A percentile compares a stretch with the other conserved stretches of the same genome.
Evolutionary conservation across 1,140 invertebrate genomes (phyloP).

Genomic region (Sweltsa coloradensis): DNA sequence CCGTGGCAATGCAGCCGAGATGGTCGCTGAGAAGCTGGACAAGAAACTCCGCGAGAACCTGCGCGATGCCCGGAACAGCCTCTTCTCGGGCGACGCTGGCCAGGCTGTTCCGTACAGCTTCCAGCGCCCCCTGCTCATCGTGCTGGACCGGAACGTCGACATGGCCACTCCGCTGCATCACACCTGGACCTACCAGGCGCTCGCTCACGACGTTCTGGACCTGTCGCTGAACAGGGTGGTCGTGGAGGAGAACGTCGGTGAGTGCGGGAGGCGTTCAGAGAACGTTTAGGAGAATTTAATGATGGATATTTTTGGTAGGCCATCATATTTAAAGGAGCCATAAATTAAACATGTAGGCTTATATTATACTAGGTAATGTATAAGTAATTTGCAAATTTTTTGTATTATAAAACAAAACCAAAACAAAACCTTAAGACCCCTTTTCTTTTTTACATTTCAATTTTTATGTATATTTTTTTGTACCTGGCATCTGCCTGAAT

Average conservation of each 20-base stretch:
- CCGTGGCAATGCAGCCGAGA: constrained; percentile 93
- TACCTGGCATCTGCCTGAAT: too few relatives aligned
- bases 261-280: too few relatives aligned
- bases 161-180: constrained; percentile 97
- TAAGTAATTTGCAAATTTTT: too few relatives aligned
- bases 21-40: constrained; percentile 93
- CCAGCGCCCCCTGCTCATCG: constrained; percentile 81
- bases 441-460: too few relatives aligned
- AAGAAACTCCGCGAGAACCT: constrained; percentile 96
- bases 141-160: constrained; percentile 92
- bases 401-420: too few relatives aligned
- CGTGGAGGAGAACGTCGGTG: constrained; percentile 48
- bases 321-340: too few relatives aligned
- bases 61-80: constrained; percentile 89
- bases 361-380: too few relatives aligned
- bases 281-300: too few relatives aligned
- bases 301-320: too few relatives aligned
- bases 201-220: constrained; percentile 91
- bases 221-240: constrained; percentile 78
- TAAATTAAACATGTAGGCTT: too few relatives aligned
- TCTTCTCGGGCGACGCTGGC: constrained; percentile 78
- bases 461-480: too few relatives aligned
- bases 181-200: constrained; percentile 98
- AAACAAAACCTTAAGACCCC: too few relatives aligned
- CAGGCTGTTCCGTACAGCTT: constrained; percentile 63